These are phyloP conservation scores for Meandrina meandrites DNA, from an alignment of 92 coral and sea anemone species.

Conservation along the genomic window DNA sequence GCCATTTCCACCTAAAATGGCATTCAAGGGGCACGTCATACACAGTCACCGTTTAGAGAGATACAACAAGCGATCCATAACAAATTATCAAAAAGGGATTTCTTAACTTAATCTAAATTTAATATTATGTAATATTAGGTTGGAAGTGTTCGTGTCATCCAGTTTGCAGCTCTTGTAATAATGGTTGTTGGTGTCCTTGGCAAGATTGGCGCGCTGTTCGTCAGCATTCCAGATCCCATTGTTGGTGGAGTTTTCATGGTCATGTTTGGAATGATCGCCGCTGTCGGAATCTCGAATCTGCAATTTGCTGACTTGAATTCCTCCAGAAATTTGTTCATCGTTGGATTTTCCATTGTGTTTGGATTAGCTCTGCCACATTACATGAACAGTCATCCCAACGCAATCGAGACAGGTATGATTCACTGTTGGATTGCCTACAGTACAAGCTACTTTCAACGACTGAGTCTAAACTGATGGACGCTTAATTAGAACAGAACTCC, in stretches of 20 bases:
- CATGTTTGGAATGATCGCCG: slow-evolving; percentile 83
- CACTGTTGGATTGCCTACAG: too few species aligned
- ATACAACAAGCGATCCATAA: too few species aligned
- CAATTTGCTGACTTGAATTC: slow-evolving; percentile 82
- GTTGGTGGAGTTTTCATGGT: slow-evolving; percentile 85
- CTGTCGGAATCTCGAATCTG: slow-evolving; percentile 82
- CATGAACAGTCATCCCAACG: slow-evolving; percentile 57
- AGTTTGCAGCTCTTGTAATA: slow-evolving; percentile 74
- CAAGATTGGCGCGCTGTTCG: slow-evolving; percentile 81
- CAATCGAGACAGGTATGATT: slow-evolving; percentile 67
- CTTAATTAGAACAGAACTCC: too few species aligned
- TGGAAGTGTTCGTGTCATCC: slow-evolving; percentile 88
- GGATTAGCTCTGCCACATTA: slow-evolving; percentile 77
- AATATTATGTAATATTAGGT: slow-evolving; percentile 41
- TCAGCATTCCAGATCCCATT: slow-evolving; percentile 85
- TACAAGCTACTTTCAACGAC: too few species aligned
- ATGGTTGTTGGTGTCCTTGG: slow-evolving; percentile 70
- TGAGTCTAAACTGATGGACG: not conserved
- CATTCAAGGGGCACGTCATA: too few species aligned
- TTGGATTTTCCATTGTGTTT: slow-evolving; percentile 72
- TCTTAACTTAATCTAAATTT: too few species aligned
- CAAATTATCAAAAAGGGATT: too few species aligned
- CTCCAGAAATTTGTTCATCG: slow-evolving; percentile 77
- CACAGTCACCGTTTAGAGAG: too few species aligned
- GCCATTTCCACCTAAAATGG: too few species aligned